Conservation (phyloP, 2,888 invertebrate species). For the Anagyrus pseudococci region DNA sequence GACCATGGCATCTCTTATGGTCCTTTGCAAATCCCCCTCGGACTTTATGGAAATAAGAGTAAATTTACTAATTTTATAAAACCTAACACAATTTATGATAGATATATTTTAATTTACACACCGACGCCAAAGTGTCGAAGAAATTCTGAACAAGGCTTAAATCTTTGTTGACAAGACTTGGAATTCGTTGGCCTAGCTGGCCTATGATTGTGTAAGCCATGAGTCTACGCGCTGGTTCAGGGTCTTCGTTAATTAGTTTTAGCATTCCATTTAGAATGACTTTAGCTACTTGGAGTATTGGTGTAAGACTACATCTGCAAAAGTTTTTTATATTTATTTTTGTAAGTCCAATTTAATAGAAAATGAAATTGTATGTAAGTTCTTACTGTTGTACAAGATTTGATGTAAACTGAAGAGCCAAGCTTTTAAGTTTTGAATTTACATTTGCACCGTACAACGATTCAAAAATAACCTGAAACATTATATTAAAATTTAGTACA, state of each 20-base stretch:
- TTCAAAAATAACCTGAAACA: constrained; percentile 79
- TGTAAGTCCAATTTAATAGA: constrained; percentile 13
- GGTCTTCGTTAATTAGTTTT: constrained; percentile 72
- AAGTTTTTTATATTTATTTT: constrained; percentile 7
- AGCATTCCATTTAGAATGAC: constrained; percentile 77
- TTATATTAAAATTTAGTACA: constrained; percentile 3
- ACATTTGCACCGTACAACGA: constrained; percentile 84
- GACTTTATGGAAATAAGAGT: constrained; percentile 45
- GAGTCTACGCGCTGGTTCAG: constrained; percentile 69
- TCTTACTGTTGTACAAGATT: constrained; percentile 83
- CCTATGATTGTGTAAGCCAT: constrained; percentile 81
- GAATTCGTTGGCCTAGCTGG: constrained; percentile 69
- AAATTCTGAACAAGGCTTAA: constrained; percentile 66
- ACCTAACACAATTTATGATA: not conserved
- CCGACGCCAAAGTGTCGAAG: constrained; percentile 64
- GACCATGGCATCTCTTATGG: constrained; percentile 55
- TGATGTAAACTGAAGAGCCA: constrained; percentile 82
- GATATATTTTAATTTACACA: constrained; percentile 44
- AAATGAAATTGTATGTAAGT: constrained; percentile 10
- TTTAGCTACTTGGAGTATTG: constrained; percentile 72
- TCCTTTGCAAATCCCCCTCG: constrained; percentile 53
- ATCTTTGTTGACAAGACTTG: constrained; percentile 73
- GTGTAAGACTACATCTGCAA: constrained; percentile 68
- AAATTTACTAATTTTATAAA: not conserved
- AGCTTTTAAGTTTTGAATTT: constrained; percentile 80